These are phyloP conservation scores for Platycnemis pennipes DNA, from an alignment of 2,888 invertebrate genomes.

Conservation along the genomic window DNA sequence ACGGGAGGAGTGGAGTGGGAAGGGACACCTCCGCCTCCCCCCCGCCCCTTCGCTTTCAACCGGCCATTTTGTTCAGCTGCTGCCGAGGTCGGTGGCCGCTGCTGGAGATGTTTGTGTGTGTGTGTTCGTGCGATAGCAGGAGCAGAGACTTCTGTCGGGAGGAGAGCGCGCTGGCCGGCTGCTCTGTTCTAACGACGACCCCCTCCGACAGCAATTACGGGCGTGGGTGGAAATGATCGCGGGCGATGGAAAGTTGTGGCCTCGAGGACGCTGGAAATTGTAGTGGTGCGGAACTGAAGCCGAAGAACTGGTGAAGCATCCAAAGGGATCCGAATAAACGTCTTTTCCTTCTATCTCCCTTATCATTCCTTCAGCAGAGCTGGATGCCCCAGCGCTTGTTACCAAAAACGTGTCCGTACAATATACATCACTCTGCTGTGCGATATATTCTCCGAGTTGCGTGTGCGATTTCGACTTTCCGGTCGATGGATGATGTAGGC, in stretches of 20 bases:
- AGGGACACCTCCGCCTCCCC: not conserved
- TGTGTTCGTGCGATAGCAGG: not conserved
- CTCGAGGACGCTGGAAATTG: not conserved
- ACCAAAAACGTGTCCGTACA: too few relatives aligned
- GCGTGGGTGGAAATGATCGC: not conserved
- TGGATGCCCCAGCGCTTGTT: too few relatives aligned
- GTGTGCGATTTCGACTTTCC: too few relatives aligned
- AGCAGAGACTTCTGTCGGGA: not conserved
- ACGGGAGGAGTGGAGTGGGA: not conserved
- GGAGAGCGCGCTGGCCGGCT: not conserved
- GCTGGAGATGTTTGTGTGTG: not conserved
- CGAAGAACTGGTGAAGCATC: not conserved
- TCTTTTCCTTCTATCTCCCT: too few relatives aligned
- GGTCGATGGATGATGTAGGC: too few relatives aligned
- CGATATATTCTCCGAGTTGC: too few relatives aligned
- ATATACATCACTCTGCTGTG: too few relatives aligned
- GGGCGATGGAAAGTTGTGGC: not conserved
- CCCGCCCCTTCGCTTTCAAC: not conserved
- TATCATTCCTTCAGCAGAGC: too few relatives aligned
- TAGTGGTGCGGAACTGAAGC: not conserved
- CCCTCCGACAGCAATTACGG: not conserved
- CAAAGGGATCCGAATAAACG: too few relatives aligned
- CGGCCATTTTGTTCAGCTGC: constrained; percentile 59
- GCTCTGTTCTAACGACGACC: not conserved
- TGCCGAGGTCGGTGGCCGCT: constrained; percentile 41